Conservation (phyloP, 2,113 vertebrate genomes). For the Clinocottus analis region DNA sequence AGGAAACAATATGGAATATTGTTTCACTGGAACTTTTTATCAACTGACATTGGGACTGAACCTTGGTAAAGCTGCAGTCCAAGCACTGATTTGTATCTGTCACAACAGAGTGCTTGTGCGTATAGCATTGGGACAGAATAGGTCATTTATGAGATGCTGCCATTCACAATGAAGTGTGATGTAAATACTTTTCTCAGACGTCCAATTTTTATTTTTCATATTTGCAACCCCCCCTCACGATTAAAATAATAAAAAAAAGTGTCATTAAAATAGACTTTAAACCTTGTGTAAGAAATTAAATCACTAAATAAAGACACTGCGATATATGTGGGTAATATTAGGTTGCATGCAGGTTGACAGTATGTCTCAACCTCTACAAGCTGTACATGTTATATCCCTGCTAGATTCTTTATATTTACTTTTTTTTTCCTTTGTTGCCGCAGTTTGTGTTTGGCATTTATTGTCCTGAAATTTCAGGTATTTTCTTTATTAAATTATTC, state of each 20-base stretch:
- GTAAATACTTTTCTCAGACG: constrained; percentile 6
- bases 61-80: constrained; percentile 6
- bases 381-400: background rate
- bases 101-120: background rate
- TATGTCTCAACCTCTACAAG: background rate
- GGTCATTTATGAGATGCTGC: background rate
- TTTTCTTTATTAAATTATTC: background rate
- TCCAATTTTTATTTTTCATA: background rate
- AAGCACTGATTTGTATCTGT: background rate
- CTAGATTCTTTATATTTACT: background rate
- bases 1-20: constrained; percentile 4
- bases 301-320: background rate
- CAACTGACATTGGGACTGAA: constrained; percentile 9
- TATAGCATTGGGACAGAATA: background rate
- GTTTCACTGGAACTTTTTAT: constrained; percentile 23
- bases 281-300: background rate
- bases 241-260: background rate
- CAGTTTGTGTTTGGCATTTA: background rate
- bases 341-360: background rate
- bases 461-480: background rate
- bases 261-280: constrained; percentile 1
- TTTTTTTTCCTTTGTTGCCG: constrained; percentile 5
- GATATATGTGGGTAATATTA: background rate
- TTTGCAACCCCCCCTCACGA: background rate
- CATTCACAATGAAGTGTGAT: background rate